phyloP scores from a whole-genome alignment of 2,797 vertebrate genomes.

The Diceros bicornis region DNA sequence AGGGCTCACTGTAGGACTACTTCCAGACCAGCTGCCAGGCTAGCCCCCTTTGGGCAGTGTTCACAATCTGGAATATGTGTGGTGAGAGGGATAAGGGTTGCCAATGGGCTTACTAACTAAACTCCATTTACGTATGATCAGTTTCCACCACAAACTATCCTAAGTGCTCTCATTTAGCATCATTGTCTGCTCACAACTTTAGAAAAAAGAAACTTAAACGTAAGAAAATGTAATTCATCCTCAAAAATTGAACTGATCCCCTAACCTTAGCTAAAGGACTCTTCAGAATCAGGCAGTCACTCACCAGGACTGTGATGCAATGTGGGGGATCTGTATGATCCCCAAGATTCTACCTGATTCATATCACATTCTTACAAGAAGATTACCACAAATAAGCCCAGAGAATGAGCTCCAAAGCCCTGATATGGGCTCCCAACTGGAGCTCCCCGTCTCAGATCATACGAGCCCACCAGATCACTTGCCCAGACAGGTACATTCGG shows the following conservation, averaged over 20 bases:
- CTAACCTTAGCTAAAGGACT: neutral
- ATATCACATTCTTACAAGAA: neutral
- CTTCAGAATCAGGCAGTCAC: neutral
- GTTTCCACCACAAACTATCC: neutral
- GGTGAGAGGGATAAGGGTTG: neutral
- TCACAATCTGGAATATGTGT: neutral
- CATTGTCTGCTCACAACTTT: neutral
- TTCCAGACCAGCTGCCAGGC: neutral
- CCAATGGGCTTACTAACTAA: neutral
- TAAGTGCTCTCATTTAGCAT: neutral
- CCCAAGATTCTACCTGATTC: constrained; percentile 3
- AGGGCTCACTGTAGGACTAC: neutral
- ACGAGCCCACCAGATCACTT: neutral
- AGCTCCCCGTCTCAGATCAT: neutral
- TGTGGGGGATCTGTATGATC: neutral
- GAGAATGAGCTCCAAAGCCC: neutral
- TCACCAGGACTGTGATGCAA: neutral
- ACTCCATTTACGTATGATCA: neutral
- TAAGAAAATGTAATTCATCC: neutral
- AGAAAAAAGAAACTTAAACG: neutral
- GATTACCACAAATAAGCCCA: neutral
- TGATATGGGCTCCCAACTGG: neutral
- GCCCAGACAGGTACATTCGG: neutral
- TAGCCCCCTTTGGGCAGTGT: neutral
- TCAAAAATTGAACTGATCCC: neutral